Base-by-base conservation (phyloP, 2,113 vertebrate species). In the Pteropus alecto region DNA sequence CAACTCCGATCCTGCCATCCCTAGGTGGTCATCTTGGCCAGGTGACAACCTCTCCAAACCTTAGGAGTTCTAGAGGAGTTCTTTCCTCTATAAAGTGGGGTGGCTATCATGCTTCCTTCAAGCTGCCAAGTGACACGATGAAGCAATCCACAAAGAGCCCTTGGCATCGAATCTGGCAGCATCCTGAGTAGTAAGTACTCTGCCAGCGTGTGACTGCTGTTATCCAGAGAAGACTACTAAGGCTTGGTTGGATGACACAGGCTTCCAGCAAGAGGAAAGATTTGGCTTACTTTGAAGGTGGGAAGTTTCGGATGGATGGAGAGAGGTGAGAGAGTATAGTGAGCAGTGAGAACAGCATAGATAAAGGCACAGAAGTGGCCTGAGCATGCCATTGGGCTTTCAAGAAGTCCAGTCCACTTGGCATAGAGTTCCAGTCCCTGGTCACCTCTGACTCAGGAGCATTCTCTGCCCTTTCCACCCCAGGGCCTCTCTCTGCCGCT, bases 361-460 rank as follows among this genome's bases (percentile, higher is more conserved):
- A 28, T 12, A 56, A 38, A 74, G 76, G 68, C 6, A 0, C 41
- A 84, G 70, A 46, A 0, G 8, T 35, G 77, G 33, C 11, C 58
- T 30, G 78, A 30, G 22, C 21, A 0, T 26, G 43, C 61, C n/a
- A 5, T 6, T 5, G 6, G 87, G 9, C 14, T 21, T 61, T 19
- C 0, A 0, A 83, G 76, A 38, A 1, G 0, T 33, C 46, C 6
- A 6, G 6, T 16, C 60, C 21, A 38, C 18, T 18, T 41, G 63
- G 38, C 13, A 0, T 86, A n/a, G 38, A 61, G 48, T 38, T 24
- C 78, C 33, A 28, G 28, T 28, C 26, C 33, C 70, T 38, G 58
- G 51, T 9, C 84, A 12, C 19, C 14, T 74, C 24, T 28, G 61
- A 22, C 16, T 9, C 38, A 48, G 24, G 48, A 84, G 48, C 33